Percentiles rank a stretch among this genome's conserved stretches.
Evolutionary conservation across 2,797 vertebrate genomes (phyloP).

Genomic region (Oreonectes daqikongensis): DNA sequence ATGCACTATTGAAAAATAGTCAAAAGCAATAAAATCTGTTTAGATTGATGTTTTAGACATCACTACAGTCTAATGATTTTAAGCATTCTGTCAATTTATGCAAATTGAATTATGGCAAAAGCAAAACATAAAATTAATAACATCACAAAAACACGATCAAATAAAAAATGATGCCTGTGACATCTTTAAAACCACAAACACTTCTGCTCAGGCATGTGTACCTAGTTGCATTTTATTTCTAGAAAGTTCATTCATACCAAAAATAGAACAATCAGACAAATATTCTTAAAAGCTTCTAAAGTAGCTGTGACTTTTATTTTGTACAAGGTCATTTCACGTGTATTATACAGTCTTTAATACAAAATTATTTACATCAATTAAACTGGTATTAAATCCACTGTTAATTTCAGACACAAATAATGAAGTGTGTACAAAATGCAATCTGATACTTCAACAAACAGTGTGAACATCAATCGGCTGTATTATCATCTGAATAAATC

Average conservation of each 20-base stretch:
- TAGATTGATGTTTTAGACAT: too few species aligned
- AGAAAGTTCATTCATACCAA: neutral
- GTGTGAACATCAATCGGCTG: constrained; percentile 21
- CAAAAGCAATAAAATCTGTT: too few species aligned
- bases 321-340: constrained; percentile 54
- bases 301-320: constrained; percentile 57
- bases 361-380: constrained; percentile 64
- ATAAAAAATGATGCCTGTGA: too few species aligned
- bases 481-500: constrained; percentile 30
- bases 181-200: too few species aligned
- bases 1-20: too few species aligned
- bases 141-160: too few species aligned
- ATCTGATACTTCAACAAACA: constrained; percentile 38
- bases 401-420: constrained; percentile 58
- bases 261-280: constrained; percentile 6
- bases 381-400: constrained; percentile 43
- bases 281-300: constrained; percentile 47
- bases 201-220: too few species aligned
- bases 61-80: too few species aligned
- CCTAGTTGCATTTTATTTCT: too few species aligned
- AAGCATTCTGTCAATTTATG: too few species aligned
- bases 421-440: constrained; percentile 50
- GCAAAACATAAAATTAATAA: too few species aligned
- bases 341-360: constrained; percentile 59
- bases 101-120: too few species aligned